Evolutionary conservation across 2,888 invertebrate genomes (phyloP).

Genomic region (Tinea pellionella): DNA sequence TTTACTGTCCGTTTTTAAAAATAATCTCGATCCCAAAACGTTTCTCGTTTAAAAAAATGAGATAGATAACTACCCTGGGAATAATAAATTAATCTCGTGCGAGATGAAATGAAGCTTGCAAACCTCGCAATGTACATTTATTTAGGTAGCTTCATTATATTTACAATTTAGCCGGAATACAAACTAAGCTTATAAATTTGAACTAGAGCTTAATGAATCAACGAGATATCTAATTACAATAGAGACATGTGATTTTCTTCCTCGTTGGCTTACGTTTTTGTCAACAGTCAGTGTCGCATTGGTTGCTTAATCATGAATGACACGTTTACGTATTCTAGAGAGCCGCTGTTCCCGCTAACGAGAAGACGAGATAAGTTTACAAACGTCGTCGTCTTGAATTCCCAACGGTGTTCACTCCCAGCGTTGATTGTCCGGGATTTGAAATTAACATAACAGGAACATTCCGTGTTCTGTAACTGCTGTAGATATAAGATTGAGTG

Average conservation of each 20-base stretch:
- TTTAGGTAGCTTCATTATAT: not conserved
- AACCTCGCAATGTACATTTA: not conserved
- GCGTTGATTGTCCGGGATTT: constrained; percentile 60
- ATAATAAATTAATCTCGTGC: constrained; percentile 9
- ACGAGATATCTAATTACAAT: constrained; percentile 7
- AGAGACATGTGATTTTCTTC: constrained; percentile 1
- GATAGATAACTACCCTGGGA: constrained; percentile 7
- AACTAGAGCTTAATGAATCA: not conserved
- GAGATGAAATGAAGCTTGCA: not conserved
- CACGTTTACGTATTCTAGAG: constrained; percentile 61
- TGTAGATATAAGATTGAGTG: constrained; percentile 17
- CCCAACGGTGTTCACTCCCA: constrained; percentile 48
- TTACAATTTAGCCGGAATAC: not conserved
- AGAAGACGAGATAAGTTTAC: constrained; percentile 64
- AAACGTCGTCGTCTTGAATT: constrained; percentile 59
- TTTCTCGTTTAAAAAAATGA: not conserved
- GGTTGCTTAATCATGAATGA: constrained; percentile 61
- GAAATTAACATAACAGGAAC: constrained; percentile 58
- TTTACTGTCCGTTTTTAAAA: not conserved
- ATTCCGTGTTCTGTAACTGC: constrained; percentile 26
- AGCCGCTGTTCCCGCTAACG: constrained; percentile 54
- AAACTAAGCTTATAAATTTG: constrained; percentile 1
- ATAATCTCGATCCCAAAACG: not conserved
- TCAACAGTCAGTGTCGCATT: constrained; percentile 49
- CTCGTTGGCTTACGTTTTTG: constrained; percentile 30